These are phyloP conservation scores for Psittacula echo DNA, from an alignment of 2,797 vertebrate genomes.

Conservation along the genomic window DNA sequence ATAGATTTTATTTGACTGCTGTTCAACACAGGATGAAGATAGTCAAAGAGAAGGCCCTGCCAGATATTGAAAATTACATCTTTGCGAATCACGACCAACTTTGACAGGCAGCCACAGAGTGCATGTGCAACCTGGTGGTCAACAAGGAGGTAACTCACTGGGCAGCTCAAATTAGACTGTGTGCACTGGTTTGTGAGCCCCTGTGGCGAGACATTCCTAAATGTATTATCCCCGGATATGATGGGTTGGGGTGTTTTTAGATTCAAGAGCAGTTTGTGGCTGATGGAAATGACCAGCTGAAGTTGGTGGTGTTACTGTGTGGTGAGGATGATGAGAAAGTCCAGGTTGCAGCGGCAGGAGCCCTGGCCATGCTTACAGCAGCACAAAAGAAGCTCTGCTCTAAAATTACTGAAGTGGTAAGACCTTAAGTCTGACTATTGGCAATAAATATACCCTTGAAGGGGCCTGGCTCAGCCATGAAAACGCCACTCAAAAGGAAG, in stretches of 20 bases:
- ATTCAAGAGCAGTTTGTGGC: constrained; percentile 91
- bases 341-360: constrained; percentile 92
- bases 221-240: not conserved
- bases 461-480: not conserved
- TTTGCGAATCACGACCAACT: constrained; percentile 96
- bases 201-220: not conserved
- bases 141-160: constrained; percentile 86
- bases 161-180: fast-evolving
- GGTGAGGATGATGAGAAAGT: constrained; percentile 91
- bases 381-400: constrained; percentile 89
- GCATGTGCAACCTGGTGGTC: constrained; percentile 94
- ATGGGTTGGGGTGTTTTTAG: constrained; percentile 57
- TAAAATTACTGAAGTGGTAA: constrained; percentile 92
- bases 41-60: constrained; percentile 91
- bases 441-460: not conserved
- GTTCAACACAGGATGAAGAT: constrained; percentile 86
- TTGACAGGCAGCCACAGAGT: constrained; percentile 92
- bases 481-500: not conserved
- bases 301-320: constrained; percentile 91
- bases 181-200: fast-evolving
- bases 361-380: constrained; percentile 90
- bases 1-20: not conserved
- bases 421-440: not conserved
- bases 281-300: constrained; percentile 93
- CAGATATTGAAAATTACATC: constrained; percentile 98